Conservation (phyloP, 1,140 invertebrate genomes). For the Sycophila sp. region DNA sequence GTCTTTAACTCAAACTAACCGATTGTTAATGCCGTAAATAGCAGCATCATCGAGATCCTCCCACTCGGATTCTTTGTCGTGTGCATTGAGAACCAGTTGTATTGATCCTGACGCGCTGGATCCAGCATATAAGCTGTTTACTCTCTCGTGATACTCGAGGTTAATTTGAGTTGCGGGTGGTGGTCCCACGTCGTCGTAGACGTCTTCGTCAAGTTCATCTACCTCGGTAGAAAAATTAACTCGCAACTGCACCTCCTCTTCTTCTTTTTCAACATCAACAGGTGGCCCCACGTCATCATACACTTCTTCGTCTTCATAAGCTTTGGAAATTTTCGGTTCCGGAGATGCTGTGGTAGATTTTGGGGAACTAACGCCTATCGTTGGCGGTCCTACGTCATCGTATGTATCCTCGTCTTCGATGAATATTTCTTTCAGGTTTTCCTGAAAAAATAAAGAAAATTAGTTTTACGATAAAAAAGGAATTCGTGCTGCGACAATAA, state of each 20-base stretch:
- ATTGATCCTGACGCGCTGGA: constrained; percentile 34
- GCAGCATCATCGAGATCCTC: constrained; percentile 54
- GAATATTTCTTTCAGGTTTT: not conserved
- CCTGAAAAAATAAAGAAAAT: too few species aligned
- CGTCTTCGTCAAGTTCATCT: constrained; percentile 11
- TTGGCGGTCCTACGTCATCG: constrained; percentile 52
- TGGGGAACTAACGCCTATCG: not conserved
- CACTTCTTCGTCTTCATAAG: constrained; percentile 46
- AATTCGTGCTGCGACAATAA: too few species aligned
- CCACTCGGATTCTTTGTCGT: constrained; percentile 56
- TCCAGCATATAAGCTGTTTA: constrained; percentile 60
- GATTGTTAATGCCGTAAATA: not conserved
- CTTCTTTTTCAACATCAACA: not conserved
- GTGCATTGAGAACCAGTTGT: not conserved
- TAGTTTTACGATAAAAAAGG: too few species aligned
- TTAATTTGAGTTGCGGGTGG: constrained; percentile 22
- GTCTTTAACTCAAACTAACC: too few species aligned
- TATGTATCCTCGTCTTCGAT: constrained; percentile 45
- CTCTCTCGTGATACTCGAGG: constrained; percentile 57
- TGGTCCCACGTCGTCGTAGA: constrained; percentile 34
- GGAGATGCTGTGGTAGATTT: not conserved
- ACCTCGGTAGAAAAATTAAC: not conserved
- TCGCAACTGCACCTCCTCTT: not conserved
- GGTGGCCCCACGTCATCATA: constrained; percentile 58
- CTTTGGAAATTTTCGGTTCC: constrained; percentile 7